These are phyloP conservation scores for Synanthedon tipuliformis DNA, from an alignment of 2,888 invertebrate species.

Conservation along the genomic window DNA sequence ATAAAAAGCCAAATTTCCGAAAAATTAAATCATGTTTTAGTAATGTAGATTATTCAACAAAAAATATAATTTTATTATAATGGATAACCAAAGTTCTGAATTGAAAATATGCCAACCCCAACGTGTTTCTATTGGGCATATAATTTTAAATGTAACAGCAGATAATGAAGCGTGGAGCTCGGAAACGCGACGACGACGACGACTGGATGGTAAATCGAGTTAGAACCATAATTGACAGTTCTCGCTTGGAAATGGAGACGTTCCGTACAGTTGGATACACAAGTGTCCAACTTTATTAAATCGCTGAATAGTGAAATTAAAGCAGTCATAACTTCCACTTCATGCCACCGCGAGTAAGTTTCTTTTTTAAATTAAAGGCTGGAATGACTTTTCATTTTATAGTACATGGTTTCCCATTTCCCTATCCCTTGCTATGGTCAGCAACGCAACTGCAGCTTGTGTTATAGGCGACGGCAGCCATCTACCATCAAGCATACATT, in stretches of 20 bases:
- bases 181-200: neutral
- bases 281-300: neutral
- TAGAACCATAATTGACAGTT: constrained; percentile 1
- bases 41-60: neutral
- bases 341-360: too few relatives aligned
- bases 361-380: too few relatives aligned
- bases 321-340: too few relatives aligned
- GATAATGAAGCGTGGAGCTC: neutral
- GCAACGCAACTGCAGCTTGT: too few relatives aligned
- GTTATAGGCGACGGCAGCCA: too few relatives aligned
- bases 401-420: too few relatives aligned
- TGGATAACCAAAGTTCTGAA: neutral
- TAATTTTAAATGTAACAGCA: neutral
- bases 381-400: too few relatives aligned
- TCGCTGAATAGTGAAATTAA: too few relatives aligned
- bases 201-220: constrained; percentile 2
- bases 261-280: neutral
- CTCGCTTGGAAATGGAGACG: neutral
- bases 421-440: too few relatives aligned
- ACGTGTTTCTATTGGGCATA: neutral
- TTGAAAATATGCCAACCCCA: neutral
- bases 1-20: neutral
- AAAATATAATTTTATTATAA: neutral
- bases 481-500: too few relatives aligned
- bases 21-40: neutral